Base-by-base conservation (phyloP, 2,113 vertebrate genomes). In the Anguilla rostrata region DNA sequence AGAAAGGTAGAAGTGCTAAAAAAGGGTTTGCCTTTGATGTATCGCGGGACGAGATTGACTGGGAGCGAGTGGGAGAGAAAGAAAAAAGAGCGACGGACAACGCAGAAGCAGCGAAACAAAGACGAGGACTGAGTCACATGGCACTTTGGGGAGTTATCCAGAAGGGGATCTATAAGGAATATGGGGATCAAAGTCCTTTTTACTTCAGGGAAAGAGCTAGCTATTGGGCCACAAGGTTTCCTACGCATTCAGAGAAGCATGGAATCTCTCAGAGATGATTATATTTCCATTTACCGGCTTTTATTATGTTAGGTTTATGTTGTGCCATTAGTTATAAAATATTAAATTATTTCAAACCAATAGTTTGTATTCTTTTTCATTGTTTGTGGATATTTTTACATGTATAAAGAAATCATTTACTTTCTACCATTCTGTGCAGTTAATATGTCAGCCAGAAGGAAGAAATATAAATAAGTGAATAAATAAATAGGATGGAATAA, bases 381-480 rank as follows among this genome's bases (percentile, higher is more conserved):
- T 34, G 34, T 29, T 5, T 46, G 43, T 46, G 43, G 5, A 46
- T 46, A 53, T 8, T 53, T 53, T 9, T 53, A 53, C 12, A 53
- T 11, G 49, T 53, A 14, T 53, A 53, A 53, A 53, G 49, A 14
- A 9, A 53, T 53, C 2, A 53, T 53, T 53, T 53, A 4, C 49
- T 53, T 53, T 22, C 56, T 34, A 18, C 39, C 63, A 41, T 39
- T 84, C 57, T 60, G 20, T 84, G 39, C 39, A 39, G 29, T 83
- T 39, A 39, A 34, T 22, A 83, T 11, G 15, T 29, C 4, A 18
- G 18, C 14, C 9, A 63, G 56, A 29, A 43, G 56, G 57, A 71
- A 87, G 49, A 79, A 85, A 87, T 63, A 85, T 85, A 88, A 85
- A 39, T 53, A 26, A 39, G 2, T 46, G 5, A 39, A 2, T 53